Percentiles rank a stretch among this genome's conserved stretches.
phyloP scores from a whole-genome alignment of 2,888 invertebrate species.

The Diaphora mendica region DNA sequence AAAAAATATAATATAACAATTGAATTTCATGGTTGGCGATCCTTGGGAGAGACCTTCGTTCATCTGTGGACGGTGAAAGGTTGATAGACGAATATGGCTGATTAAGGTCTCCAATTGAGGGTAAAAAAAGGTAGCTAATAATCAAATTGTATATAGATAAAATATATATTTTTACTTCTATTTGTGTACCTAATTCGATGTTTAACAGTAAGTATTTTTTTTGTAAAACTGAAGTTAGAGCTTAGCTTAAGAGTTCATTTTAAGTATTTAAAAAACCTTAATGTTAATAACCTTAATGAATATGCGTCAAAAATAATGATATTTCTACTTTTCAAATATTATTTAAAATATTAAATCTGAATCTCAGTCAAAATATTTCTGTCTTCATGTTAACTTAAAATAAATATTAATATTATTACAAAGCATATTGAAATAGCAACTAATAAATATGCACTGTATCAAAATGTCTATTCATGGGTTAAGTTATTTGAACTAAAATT shows the following conservation, averaged over 20 bases:
- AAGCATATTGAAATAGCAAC: too few relatives aligned
- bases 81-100: not conserved
- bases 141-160: not conserved
- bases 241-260: not conserved
- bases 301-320: too few relatives aligned
- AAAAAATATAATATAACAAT: not conserved
- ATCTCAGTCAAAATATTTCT: too few relatives aligned
- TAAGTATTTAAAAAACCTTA: too few relatives aligned
- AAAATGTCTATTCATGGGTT: not conserved
- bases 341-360: too few relatives aligned
- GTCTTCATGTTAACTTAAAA: not conserved
- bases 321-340: too few relatives aligned
- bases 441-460: not conserved
- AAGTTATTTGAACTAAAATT: slow-evolving; percentile 54
- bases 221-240: not conserved
- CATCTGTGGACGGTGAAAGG: too few relatives aligned
- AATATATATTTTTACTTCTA: not conserved
- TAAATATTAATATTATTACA: too few relatives aligned
- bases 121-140: too few relatives aligned
- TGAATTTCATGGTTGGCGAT: not conserved
- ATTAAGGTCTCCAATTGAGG: not conserved
- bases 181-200: not conserved
- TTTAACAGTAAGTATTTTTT: not conserved
- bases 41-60: too few relatives aligned
- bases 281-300: too few relatives aligned